A percentile compares a stretch with the other conserved stretches of the same genome.
These are phyloP conservation scores for Acleris emargana DNA, from an alignment of 2,888 invertebrate genomes.

Conservation along the genomic window DNA sequence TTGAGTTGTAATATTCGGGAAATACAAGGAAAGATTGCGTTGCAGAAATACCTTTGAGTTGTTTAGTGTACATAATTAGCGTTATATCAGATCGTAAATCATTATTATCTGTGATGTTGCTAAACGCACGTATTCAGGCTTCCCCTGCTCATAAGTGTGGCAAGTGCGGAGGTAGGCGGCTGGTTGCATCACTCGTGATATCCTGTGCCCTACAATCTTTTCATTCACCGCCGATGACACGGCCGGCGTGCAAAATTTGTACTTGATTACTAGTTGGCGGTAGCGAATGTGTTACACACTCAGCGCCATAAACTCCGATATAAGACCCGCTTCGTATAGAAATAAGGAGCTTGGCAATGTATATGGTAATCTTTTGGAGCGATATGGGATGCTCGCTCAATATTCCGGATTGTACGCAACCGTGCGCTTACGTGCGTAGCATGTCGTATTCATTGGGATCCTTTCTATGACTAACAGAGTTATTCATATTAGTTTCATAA, in stretches of 20 bases:
- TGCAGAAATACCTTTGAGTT: slow-evolving; percentile 16
- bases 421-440: slow-evolving; percentile 20
- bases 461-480: slow-evolving; percentile 12
- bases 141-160: slow-evolving; percentile 50
- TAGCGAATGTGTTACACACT: no score
- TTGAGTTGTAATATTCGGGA: slow-evolving; percentile 11
- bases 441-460: slow-evolving; percentile 1
- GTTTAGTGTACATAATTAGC: slow-evolving; percentile 38
- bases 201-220: slow-evolving; percentile 44
- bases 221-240: no score
- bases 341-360: no score
- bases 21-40: slow-evolving; percentile 14
- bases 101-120: slow-evolving; percentile 52
- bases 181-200: slow-evolving; percentile 53
- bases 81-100: slow-evolving; percentile 54
- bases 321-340: no score
- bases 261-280: no score
- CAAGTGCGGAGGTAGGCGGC: slow-evolving; percentile 50
- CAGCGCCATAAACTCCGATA: no score
- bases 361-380: slow-evolving; percentile 11
- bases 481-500: not conserved
- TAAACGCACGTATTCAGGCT: slow-evolving; percentile 43
- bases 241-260: no score
- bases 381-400: slow-evolving; percentile 29
- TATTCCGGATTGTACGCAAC: slow-evolving; percentile 21